Evolutionary conservation across 23 tunicate genomes (phyloP).

Genomic region (Phallusia fumigata): DNA sequence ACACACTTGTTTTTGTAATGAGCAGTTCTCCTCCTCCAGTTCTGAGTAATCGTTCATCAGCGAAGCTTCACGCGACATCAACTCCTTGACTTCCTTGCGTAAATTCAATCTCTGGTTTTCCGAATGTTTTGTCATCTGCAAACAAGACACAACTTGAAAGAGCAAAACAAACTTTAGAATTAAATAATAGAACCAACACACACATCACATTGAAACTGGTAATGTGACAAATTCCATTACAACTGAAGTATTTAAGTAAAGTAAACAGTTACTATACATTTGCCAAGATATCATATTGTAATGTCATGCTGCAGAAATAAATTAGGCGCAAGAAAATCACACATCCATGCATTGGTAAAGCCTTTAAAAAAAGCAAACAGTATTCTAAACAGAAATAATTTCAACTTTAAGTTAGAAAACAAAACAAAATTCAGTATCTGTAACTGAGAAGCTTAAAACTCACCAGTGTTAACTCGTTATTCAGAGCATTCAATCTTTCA

Average conservation of each 20-base stretch:
- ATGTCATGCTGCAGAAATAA: too few species aligned
- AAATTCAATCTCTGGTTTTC: slow-evolving; percentile 48
- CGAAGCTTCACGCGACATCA: slow-evolving; percentile 51
- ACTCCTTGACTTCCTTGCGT: slow-evolving; percentile 68
- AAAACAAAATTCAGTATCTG: too few species aligned
- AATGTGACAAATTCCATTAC: too few species aligned
- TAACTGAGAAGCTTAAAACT: background rate
- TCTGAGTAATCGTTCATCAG: slow-evolving; percentile 74
- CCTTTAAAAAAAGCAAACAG: background rate
- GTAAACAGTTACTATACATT: too few species aligned
- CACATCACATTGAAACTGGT: too few species aligned
- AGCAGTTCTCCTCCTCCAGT: slow-evolving; percentile 93
- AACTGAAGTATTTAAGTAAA: too few species aligned
- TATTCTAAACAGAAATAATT: background rate
- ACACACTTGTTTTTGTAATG: slow-evolving; percentile 81
- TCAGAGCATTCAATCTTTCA: slow-evolving; percentile 50
- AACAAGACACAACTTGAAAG: slow-evolving; percentile 8
- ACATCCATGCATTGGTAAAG: too few species aligned
- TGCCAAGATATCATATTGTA: too few species aligned
- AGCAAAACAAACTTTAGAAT: too few species aligned
- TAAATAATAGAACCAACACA: too few species aligned
- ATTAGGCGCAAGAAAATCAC: too few species aligned
- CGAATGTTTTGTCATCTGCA: slow-evolving; percentile 43
- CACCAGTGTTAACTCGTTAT: slow-evolving; percentile 52
- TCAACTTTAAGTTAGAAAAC: too few species aligned